These are phyloP conservation scores for Heliornis fulica DNA, from an alignment of 2,113 vertebrate genomes.

Conservation along the genomic window DNA sequence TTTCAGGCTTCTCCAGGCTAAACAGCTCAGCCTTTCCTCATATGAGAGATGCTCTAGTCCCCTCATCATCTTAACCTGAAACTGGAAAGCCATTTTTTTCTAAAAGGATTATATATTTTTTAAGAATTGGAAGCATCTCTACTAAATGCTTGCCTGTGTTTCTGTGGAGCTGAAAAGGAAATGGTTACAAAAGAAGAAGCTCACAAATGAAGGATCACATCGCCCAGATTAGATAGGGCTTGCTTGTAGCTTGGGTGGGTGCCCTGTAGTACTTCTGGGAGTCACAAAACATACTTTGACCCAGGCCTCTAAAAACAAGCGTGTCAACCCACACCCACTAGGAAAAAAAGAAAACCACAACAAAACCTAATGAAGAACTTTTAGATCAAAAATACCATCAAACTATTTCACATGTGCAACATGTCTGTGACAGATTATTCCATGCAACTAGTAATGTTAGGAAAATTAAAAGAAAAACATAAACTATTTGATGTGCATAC, in stretches of 20 bases:
- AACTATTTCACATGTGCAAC: accelerated
- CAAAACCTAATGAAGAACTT: background rate
- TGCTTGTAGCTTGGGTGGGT: background rate
- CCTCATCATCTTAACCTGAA: background rate
- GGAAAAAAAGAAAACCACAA: background rate
- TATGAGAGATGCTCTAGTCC: no score
- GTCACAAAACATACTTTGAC: background rate
- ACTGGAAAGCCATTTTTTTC: background rate
- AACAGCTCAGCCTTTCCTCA: no score
- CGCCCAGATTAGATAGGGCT: background rate
- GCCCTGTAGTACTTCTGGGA: background rate
- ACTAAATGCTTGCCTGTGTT: background rate
- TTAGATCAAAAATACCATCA: background rate
- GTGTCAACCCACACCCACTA: background rate
- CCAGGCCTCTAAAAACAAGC: background rate
- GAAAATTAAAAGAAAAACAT: background rate
- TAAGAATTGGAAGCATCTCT: background rate
- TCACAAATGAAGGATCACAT: background rate
- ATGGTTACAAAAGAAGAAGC: background rate
- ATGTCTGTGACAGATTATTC: background rate
- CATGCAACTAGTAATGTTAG: background rate
- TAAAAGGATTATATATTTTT: background rate
- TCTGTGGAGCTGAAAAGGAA: background rate
- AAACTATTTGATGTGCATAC: background rate
- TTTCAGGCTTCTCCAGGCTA: no score